Evolutionary conservation across 1,140 invertebrate genomes (phyloP).

Genomic region (Hypothenemus hampei): DNA sequence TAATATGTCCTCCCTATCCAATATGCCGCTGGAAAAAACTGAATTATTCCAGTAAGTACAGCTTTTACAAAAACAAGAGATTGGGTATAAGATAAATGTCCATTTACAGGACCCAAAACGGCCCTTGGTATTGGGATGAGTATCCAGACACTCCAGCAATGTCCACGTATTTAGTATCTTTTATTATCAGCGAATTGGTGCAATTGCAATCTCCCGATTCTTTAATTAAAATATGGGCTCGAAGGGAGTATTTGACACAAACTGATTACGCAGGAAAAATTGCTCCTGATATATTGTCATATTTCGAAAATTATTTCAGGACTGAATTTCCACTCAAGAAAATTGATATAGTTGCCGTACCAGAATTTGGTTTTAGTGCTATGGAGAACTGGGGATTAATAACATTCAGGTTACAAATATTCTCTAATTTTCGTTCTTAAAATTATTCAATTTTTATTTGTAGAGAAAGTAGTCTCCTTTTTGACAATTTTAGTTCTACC

Average conservation of each 20-base stretch:
- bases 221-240: constrained; percentile 72
- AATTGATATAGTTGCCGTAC: constrained; percentile 85
- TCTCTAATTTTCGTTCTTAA: neutral
- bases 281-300: constrained; percentile 74
- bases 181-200: constrained; percentile 85
- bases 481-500: constrained; percentile 54
- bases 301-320: constrained; percentile 78
- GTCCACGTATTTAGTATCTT: constrained; percentile 92
- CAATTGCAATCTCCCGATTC: constrained; percentile 65
- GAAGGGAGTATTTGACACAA: constrained; percentile 74
- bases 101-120: constrained; percentile 11
- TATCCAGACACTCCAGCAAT: constrained; percentile 81
- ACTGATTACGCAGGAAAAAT: constrained; percentile 73
- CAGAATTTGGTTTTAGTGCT: constrained; percentile 76
- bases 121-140: constrained; percentile 58
- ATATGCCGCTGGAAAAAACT: constrained; percentile 38
- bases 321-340: constrained; percentile 71
- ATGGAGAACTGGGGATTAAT: constrained; percentile 91
- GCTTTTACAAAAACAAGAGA: neutral
- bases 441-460: neutral
- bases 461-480: constrained; percentile 52
- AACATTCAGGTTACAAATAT: constrained; percentile 69
- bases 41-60: constrained; percentile 21
- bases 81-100: neutral
- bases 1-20: constrained; percentile 38